Percentiles rank a stretch among this genome's conserved stretches.
These are phyloP conservation scores for Drosophila sucinea DNA, from an alignment of 1,140 invertebrate genomes.

Conservation along the genomic window DNA sequence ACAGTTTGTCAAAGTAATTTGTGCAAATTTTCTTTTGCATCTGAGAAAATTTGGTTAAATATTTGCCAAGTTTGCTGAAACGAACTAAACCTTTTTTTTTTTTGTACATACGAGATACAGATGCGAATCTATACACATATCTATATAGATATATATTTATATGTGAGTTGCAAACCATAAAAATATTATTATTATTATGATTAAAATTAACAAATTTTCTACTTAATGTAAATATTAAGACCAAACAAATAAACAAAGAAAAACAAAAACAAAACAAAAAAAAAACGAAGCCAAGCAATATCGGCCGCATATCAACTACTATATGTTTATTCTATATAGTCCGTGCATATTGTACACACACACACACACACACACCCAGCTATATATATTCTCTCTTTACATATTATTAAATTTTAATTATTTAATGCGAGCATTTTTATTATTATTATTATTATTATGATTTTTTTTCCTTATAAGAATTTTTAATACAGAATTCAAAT, in stretches of 20 bases:
- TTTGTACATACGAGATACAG: slow-evolving; percentile 43
- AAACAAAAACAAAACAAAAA: neutral
- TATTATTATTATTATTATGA: slow-evolving; percentile 26
- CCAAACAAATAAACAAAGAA: slow-evolving; percentile 41
- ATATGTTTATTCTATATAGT: slow-evolving; percentile 54
- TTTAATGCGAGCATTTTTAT: slow-evolving; percentile 34
- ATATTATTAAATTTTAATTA: slow-evolving; percentile 45
- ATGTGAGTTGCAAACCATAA: slow-evolving; percentile 34
- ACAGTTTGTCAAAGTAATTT: slow-evolving; percentile 41
- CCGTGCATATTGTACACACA: slow-evolving; percentile 51
- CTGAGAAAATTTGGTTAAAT: neutral
- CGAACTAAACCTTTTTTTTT: slow-evolving; percentile 6
- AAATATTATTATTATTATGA: slow-evolving; percentile 36
- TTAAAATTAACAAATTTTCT: slow-evolving; percentile 69
- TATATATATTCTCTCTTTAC: slow-evolving; percentile 15
- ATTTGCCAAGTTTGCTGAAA: slow-evolving; percentile 31
- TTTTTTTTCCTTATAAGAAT: slow-evolving; percentile 14
- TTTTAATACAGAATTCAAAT: neutral
- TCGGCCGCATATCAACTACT: slow-evolving; percentile 69
- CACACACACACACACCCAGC: slow-evolving; percentile 31
- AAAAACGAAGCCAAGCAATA: slow-evolving; percentile 50
- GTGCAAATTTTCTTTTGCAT: no score
- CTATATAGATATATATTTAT: neutral
- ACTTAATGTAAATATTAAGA: slow-evolving; percentile 78
- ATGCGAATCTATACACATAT: slow-evolving; percentile 18